Conservation (phyloP, 1,140 invertebrate species). For the Drosophila asahinai region DNA sequence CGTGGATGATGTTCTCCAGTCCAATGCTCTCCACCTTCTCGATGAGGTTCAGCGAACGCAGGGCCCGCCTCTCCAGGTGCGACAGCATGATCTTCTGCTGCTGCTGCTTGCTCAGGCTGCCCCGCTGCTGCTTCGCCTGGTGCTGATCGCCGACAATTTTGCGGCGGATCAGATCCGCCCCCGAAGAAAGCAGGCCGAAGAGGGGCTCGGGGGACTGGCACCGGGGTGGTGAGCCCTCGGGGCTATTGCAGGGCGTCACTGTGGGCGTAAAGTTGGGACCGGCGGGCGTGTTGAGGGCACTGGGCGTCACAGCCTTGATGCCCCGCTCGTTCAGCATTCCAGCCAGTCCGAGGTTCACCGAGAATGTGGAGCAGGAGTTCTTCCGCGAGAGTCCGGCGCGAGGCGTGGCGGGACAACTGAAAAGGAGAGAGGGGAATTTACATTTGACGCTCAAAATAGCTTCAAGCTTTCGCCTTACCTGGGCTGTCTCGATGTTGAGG, state of each 20-base stretch:
- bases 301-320: slow-evolving; percentile 90
- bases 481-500: slow-evolving; percentile 81
- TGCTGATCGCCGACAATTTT: slow-evolving; percentile 87
- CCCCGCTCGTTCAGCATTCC: slow-evolving; percentile 93
- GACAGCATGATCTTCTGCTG: slow-evolving; percentile 85
- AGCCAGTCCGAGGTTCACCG: slow-evolving; percentile 91
- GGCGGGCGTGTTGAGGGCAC: slow-evolving; percentile 89
- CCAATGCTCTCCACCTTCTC: slow-evolving; percentile 90
- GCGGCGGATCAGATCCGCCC: slow-evolving; percentile 91
- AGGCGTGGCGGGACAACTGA: slow-evolving; percentile 86
- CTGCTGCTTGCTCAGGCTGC: slow-evolving; percentile 84
- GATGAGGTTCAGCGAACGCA: slow-evolving; percentile 87
- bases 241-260: slow-evolving; percentile 93
- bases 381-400: slow-evolving; percentile 87
- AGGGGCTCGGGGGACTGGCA: slow-evolving; percentile 87
- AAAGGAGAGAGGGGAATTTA: not conserved
- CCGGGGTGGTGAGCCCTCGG: slow-evolving; percentile 87
- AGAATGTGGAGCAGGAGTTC: slow-evolving; percentile 92
- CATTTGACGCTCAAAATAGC: not conserved
- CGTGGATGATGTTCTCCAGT: slow-evolving; percentile 88
- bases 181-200: slow-evolving; percentile 89
- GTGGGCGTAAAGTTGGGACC: slow-evolving; percentile 91
- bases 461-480: slow-evolving; percentile 47
- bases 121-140: slow-evolving; percentile 52
- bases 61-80: slow-evolving; percentile 86